Evolutionary conservation across 2,797 vertebrate genomes (phyloP).

Genomic region (Mionectes olivaceus): DNA sequence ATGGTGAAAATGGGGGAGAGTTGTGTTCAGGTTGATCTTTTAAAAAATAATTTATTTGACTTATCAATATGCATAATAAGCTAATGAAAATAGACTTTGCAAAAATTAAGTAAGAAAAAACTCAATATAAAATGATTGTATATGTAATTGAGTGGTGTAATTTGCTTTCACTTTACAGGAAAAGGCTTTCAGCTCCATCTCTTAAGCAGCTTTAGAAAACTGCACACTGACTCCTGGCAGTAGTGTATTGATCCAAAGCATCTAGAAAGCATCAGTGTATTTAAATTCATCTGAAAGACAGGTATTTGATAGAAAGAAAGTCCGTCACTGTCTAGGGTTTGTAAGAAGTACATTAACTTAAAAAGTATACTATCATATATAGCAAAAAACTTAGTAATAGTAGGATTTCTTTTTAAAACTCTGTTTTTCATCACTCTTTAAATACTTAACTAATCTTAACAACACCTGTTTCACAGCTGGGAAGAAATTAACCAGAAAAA

Average conservation of each 20-base stretch:
- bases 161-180: conserved; percentile 66
- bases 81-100: conserved; percentile 43
- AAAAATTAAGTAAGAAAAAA: conserved; percentile 42
- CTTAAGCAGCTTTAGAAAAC: conserved; percentile 43
- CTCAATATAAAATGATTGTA: conserved; percentile 25
- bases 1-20: not conserved
- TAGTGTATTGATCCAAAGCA: conserved; percentile 39
- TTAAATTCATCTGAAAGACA: not conserved
- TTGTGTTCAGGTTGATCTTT: not conserved
- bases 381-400: not conserved
- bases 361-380: not conserved
- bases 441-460: not conserved
- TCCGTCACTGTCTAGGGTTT: not conserved
- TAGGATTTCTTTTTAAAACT: not conserved
- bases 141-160: conserved; percentile 47
- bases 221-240: conserved; percentile 17
- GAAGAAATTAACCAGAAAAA: not conserved
- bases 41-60: not conserved
- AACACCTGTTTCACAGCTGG: not conserved
- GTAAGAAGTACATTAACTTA: not conserved
- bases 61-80: conserved; percentile 12
- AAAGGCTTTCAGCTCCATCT: conserved; percentile 50
- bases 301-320: not conserved
- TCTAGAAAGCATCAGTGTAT: conserved; percentile 3
- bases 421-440: not conserved